phyloP scores from a whole-genome alignment of 2,113 vertebrate species.

The Phaetusa simplex region DNA sequence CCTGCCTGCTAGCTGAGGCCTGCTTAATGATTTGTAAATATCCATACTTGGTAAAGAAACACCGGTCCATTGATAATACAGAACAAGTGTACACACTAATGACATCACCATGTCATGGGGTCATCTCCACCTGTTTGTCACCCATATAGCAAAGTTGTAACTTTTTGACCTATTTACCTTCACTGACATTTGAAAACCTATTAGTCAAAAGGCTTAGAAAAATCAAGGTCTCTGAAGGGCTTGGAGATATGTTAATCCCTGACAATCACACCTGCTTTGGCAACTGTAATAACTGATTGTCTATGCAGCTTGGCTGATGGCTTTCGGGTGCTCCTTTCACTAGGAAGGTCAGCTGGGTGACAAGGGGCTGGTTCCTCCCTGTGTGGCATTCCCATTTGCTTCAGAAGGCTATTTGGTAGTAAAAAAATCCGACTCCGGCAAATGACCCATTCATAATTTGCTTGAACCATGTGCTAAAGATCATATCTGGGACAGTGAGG shows the following conservation, averaged over 20 bases:
- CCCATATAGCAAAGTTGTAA: constrained; percentile 77
- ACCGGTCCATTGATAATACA: constrained; percentile 68
- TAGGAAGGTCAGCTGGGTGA: constrained; percentile 79
- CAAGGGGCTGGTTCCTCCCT: constrained; percentile 73
- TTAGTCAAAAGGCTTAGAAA: constrained; percentile 78
- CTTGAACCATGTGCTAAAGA: constrained; percentile 67
- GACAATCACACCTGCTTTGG: constrained; percentile 86
- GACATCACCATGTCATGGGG: constrained; percentile 72
- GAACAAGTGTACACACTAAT: constrained; percentile 74
- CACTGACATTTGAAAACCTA: constrained; percentile 81
- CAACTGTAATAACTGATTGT: constrained; percentile 90
- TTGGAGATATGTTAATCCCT: constrained; percentile 82
- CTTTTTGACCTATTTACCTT: constrained; percentile 84
- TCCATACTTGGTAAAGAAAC: constrained; percentile 61
- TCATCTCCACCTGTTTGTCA: constrained; percentile 82
- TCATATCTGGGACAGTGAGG: constrained; percentile 37
- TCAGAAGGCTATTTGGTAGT: constrained; percentile 60
- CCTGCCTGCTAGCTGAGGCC: not conserved
- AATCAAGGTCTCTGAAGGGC: constrained; percentile 74
- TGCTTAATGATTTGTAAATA: constrained; percentile 62
- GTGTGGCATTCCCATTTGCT: constrained; percentile 82
- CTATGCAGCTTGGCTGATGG: constrained; percentile 79
- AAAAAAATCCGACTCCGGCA: constrained; percentile 63
- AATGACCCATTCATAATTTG: constrained; percentile 73
- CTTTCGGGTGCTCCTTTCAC: constrained; percentile 75